A percentile compares a stretch with the other conserved stretches of the same genome.
These are phyloP conservation scores for Pinctada fucata DNA, from an alignment of 2,888 invertebrate genomes.

Conservation along the genomic window DNA sequence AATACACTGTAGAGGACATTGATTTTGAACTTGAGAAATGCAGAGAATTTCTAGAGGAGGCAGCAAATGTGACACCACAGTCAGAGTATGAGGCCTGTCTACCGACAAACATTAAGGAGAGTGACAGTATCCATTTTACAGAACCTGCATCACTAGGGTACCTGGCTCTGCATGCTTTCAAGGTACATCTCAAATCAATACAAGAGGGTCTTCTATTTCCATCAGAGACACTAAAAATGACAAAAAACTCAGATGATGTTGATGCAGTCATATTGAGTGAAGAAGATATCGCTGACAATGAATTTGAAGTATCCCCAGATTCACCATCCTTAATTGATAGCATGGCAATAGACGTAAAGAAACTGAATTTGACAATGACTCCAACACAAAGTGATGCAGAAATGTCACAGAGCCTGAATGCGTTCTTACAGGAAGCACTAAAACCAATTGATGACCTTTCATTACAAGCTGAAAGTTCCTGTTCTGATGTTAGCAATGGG, in stretches of 20 bases:
- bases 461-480: conserved; percentile 37
- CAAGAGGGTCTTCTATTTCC: background rate
- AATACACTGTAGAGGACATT: background rate
- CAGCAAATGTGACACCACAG: background rate
- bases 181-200: background rate
- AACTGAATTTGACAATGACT: conserved; percentile 14
- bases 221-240: background rate
- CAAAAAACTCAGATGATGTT: background rate
- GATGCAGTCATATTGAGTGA: background rate
- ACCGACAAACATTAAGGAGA: background rate
- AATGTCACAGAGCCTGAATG: conserved; percentile 18
- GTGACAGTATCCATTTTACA: background rate
- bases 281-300: conserved; percentile 7
- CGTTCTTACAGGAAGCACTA: conserved; percentile 50
- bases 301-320: conserved; percentile 29
- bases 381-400: conserved; percentile 29
- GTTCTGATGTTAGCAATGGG: conserved; percentile 2
- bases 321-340: conserved; percentile 26
- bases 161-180: background rate
- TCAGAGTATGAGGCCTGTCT: background rate
- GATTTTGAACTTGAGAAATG: background rate
- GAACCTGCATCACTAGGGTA: background rate
- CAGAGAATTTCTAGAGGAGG: background rate
- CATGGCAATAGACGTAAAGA: conserved; percentile 21
- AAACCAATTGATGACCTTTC: conserved; percentile 52